These are phyloP conservation scores for Micrasema longulum DNA, from an alignment of 1,140 invertebrate species.

Conservation along the genomic window DNA sequence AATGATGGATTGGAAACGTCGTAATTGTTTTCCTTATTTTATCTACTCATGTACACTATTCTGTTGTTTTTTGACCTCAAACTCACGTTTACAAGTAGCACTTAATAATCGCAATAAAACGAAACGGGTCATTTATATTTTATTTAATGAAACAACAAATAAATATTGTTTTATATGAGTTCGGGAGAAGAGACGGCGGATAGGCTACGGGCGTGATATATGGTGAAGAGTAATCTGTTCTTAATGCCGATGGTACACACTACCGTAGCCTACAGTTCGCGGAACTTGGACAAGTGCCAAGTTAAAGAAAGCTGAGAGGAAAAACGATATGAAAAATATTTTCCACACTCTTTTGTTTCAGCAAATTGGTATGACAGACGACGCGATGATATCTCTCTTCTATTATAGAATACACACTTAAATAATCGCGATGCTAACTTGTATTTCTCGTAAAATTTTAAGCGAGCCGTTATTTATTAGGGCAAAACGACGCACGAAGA, in stretches of 20 bases:
- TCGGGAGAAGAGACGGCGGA: background rate
- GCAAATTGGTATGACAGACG: conserved; percentile 1
- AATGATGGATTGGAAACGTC: too few relatives aligned
- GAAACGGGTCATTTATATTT: background rate
- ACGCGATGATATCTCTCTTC: conserved; percentile 11
- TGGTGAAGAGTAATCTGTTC: conserved; percentile 34
- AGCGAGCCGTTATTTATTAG: conserved; percentile 7
- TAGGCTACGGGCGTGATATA: conserved; percentile 23
- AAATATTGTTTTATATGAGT: conserved; percentile 18
- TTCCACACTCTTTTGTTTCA: conserved; percentile 4
- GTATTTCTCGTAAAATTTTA: too few relatives aligned
- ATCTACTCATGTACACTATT: background rate
- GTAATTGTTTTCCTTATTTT: background rate
- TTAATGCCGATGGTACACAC: conserved; percentile 1
- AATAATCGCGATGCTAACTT: conserved; percentile 7
- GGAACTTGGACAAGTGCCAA: conserved; percentile 18
- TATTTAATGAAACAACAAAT: conserved; percentile 22
- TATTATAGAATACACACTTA: conserved; percentile 21
- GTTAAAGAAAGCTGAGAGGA: background rate
- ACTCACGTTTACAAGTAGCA: background rate
- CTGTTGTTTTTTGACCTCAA: background rate
- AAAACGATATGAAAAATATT: conserved; percentile 9
- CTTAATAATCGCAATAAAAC: background rate
- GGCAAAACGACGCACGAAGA: background rate
- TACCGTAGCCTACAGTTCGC: background rate